phyloP scores from a whole-genome alignment of 2,113 vertebrate species.

The Eretmodus cyanostictus region DNA sequence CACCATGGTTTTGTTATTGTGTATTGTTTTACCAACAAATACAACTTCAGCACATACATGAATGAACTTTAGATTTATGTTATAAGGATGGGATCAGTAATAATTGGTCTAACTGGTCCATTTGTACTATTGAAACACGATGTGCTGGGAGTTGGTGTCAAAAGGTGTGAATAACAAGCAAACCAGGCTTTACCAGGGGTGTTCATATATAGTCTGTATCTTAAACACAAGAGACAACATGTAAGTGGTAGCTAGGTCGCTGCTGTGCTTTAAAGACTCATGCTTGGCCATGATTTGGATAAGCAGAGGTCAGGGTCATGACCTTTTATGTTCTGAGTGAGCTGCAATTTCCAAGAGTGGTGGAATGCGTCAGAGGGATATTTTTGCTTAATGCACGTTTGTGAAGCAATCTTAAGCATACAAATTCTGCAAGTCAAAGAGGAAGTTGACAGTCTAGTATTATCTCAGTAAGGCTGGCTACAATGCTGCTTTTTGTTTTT shows the following conservation, averaged over 20 bases:
- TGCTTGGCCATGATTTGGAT: neutral
- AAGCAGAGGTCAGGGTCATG: neutral
- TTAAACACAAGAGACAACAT: neutral
- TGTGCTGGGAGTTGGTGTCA: neutral
- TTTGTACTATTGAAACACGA: rapidly evolving
- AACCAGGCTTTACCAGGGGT: rapidly evolving
- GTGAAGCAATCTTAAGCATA: neutral
- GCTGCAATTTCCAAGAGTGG: neutral
- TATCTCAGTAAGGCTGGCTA: rapidly evolving
- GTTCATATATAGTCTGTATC: neutral
- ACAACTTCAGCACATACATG: neutral
- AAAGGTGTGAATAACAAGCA: neutral
- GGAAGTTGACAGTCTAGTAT: neutral
- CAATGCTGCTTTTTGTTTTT: neutral
- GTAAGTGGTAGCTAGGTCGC: neutral
- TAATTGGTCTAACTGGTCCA: neutral
- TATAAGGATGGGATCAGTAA: neutral
- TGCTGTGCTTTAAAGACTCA: neutral
- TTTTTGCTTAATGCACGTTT: neutral
- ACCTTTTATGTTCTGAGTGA: neutral
- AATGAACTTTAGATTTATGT: neutral
- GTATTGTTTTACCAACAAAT: neutral
- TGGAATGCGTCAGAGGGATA: neutral
- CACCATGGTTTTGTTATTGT: neutral
- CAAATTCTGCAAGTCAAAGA: neutral